Evolutionary conservation across 2,888 invertebrate genomes (phyloP).

Genomic region (Nysson spinosus): DNA sequence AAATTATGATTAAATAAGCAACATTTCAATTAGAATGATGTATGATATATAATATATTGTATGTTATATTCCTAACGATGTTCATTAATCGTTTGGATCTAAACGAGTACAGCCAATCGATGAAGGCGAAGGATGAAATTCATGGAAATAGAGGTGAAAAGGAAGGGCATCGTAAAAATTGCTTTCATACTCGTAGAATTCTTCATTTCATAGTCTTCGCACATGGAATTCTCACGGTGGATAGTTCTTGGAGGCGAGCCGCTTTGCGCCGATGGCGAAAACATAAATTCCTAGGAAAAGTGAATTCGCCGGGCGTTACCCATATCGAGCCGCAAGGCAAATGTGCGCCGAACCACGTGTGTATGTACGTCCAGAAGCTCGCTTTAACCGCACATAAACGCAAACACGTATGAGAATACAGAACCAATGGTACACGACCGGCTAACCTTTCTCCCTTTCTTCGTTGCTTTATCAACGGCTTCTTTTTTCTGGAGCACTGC

Average conservation of each 20-base stretch:
- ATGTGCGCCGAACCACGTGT: conserved; percentile 34
- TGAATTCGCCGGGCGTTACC: conserved; percentile 56
- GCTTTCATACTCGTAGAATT: conserved; percentile 9
- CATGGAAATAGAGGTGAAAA: too few relatives aligned
- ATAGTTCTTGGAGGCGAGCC: conserved; percentile 43
- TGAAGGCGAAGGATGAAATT: too few relatives aligned
- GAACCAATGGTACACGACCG: not conserved
- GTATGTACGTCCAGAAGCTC: not conserved
- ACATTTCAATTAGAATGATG: too few relatives aligned
- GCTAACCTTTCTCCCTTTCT: conserved; percentile 20
- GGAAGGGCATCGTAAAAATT: conserved; percentile 7
- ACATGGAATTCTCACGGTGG: conserved; percentile 50
- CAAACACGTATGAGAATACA: not conserved
- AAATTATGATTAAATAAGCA: too few relatives aligned
- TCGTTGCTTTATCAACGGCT: conserved; percentile 61
- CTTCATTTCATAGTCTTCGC: conserved; percentile 34
- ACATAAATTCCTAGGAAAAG: conserved; percentile 62
- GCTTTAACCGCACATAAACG: not conserved
- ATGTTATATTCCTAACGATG: too few relatives aligned
- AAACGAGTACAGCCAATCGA: too few relatives aligned
- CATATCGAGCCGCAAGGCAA: conserved; percentile 52
- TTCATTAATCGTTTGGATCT: too few relatives aligned
- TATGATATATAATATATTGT: too few relatives aligned
- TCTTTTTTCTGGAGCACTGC: conserved; percentile 52
- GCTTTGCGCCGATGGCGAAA: conserved; percentile 55